Evolutionary conservation across 2,888 invertebrate species (phyloP).

Genomic region (Meteorus colon): DNA sequence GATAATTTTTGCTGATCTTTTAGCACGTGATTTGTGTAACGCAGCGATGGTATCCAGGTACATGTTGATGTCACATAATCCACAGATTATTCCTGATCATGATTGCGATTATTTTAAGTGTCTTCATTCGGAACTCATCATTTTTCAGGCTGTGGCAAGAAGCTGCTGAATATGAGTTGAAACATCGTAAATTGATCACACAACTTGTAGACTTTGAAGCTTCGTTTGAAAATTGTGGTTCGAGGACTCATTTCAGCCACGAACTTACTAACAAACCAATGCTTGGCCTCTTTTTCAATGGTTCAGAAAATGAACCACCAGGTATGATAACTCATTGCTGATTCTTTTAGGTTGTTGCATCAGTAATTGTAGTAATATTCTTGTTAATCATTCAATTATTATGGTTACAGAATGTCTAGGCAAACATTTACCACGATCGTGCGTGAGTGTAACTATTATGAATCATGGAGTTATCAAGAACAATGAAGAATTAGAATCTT

Average conservation of each 20-base stretch:
- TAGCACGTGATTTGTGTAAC: conserved; percentile 58
- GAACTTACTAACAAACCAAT: conserved; percentile 54
- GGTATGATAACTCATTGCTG: conserved; percentile 24
- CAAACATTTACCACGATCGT: conserved; percentile 57
- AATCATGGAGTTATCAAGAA: conserved; percentile 57
- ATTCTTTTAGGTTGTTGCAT: no score
- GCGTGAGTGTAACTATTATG: conserved; percentile 57
- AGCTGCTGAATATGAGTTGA: conserved; percentile 56
- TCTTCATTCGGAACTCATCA: not conserved
- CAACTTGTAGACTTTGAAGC: conserved; percentile 40
- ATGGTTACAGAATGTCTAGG: conserved; percentile 58
- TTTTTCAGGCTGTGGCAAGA: conserved; percentile 60
- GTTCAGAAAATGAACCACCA: not conserved
- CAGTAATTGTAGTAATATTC: not conserved
- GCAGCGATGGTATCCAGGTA: conserved; percentile 66
- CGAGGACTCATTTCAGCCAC: conserved; percentile 43
- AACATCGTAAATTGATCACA: conserved; percentile 46
- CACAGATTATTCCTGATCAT: not conserved
- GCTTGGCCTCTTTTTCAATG: conserved; percentile 50
- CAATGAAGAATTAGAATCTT: conserved; percentile 50
- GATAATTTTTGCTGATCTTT: conserved; percentile 64
- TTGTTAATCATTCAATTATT: not conserved
- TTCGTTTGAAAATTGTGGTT: conserved; percentile 28
- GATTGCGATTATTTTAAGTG: conserved; percentile 1
- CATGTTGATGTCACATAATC: conserved; percentile 13